These are phyloP conservation scores for Asarcornis scutulata DNA, from an alignment of 2,113 vertebrate species.

Conservation along the genomic window DNA sequence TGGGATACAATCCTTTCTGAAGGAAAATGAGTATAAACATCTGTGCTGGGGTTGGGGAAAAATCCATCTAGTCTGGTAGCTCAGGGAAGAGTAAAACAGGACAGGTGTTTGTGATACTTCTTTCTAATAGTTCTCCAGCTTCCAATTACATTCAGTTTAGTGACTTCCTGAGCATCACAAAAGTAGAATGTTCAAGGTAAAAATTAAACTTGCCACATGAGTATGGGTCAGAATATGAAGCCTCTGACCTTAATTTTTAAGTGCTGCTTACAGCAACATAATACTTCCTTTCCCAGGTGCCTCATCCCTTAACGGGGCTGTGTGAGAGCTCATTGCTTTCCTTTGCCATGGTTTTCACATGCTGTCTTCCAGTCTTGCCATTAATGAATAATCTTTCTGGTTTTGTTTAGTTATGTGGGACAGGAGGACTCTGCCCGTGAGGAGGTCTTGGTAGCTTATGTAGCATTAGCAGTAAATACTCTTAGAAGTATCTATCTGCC, in stretches of 20 bases:
- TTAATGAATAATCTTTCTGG: neutral
- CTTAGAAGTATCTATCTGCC: neutral
- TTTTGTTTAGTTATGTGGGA: neutral
- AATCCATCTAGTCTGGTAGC: neutral
- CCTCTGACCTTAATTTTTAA: neutral
- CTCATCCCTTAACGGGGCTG: neutral
- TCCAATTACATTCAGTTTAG: slow-evolving; percentile 1
- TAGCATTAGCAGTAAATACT: neutral
- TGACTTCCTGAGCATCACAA: neutral
- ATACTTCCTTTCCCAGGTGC: neutral
- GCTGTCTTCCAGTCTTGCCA: neutral
- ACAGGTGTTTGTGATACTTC: neutral
- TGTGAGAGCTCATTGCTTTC: neutral
- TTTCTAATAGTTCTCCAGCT: neutral
- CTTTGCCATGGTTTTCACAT: fast-evolving
- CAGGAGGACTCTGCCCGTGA: neutral
- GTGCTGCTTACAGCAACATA: neutral
- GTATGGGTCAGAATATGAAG: neutral
- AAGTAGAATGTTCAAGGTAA: neutral
- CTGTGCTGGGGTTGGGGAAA: neutral
- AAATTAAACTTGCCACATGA: neutral
- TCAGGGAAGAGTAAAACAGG: neutral
- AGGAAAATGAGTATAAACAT: neutral
- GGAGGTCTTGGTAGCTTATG: neutral
- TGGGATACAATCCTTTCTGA: neutral